These are phyloP conservation scores for Lophura nycthemera DNA, from an alignment of 2,113 vertebrate genomes.

Conservation along the genomic window DNA sequence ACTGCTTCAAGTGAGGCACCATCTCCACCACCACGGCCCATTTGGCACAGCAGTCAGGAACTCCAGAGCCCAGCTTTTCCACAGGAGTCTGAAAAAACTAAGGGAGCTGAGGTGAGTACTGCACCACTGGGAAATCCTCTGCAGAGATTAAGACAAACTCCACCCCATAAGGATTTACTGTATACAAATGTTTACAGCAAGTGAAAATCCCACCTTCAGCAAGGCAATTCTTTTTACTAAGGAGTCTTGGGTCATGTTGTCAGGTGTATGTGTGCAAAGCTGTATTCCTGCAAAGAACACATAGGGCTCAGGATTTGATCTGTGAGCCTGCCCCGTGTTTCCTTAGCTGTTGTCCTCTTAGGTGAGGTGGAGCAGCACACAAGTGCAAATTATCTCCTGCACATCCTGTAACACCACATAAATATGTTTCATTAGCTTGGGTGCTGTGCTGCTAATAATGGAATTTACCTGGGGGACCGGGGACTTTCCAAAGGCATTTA, in stretches of 20 bases:
- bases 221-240: neutral
- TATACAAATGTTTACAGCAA: accelerated
- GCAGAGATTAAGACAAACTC: neutral
- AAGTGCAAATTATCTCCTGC: neutral
- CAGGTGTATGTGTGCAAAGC: neutral
- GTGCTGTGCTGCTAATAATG: neutral
- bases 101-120: neutral
- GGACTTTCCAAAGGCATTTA: neutral
- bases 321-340: neutral
- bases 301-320: accelerated
- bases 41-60: neutral
- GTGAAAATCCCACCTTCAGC: neutral
- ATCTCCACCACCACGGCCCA: too few relatives aligned
- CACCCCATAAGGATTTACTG: neutral
- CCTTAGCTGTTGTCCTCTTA: neutral
- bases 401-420: neutral
- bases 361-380: accelerated
- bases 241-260: too few relatives aligned
- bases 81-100: neutral
- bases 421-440: neutral
- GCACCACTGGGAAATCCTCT: neutral
- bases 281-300: too few relatives aligned
- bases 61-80: neutral
- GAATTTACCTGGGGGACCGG: neutral
- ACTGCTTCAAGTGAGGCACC: neutral